phyloP scores from a whole-genome alignment of 2,113 vertebrate species.

The Galbula dea region DNA sequence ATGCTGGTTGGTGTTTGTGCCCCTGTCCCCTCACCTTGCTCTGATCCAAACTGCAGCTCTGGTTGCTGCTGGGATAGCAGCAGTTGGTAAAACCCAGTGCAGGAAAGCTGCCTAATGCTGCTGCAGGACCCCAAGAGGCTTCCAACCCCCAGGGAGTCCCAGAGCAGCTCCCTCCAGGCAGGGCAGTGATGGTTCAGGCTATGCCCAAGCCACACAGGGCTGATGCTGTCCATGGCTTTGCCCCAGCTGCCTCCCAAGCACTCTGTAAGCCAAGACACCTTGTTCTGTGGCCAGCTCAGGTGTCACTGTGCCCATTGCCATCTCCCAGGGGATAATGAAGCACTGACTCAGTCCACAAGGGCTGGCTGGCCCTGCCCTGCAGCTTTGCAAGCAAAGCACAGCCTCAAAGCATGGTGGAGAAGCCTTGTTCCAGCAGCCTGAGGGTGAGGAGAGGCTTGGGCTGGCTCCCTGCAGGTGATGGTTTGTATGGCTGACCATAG shows the following conservation, averaged over 20 bases:
- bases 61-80: not conserved
- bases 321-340: not conserved
- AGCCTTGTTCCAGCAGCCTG: not conserved
- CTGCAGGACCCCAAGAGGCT: not conserved
- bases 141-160: not conserved
- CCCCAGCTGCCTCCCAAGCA: not conserved
- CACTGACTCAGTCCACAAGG: accelerated
- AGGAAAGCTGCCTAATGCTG: not conserved
- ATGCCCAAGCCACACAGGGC: not conserved
- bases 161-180: accelerated
- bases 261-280: not conserved
- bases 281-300: not conserved
- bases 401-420: accelerated
- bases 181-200: not conserved
- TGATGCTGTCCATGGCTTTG: not conserved
- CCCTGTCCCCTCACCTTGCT: accelerated
- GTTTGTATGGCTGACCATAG: accelerated
- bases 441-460: not conserved
- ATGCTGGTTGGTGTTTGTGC: not conserved
- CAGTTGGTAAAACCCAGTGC: not conserved
- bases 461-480: not conserved
- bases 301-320: not conserved
- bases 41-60: not conserved
- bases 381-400: not conserved
- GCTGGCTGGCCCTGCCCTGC: not conserved